These are phyloP conservation scores for Tenualosa thibaudeaui DNA, from an alignment of 2,797 vertebrate species.

Conservation along the genomic window DNA sequence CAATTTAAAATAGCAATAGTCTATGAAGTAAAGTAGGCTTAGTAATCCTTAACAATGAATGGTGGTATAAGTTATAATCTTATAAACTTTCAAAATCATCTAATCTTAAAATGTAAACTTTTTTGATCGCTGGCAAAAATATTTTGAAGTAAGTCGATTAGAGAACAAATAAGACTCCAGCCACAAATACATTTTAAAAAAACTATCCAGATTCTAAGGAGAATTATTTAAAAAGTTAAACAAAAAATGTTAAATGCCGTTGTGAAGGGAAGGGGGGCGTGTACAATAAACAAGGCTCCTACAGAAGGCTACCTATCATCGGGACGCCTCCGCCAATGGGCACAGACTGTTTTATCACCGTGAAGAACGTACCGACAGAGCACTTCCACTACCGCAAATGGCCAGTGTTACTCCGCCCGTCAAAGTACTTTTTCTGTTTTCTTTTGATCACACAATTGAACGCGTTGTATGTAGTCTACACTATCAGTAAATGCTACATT, in stretches of 20 bases:
- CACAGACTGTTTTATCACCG: background rate
- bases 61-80: too few relatives aligned
- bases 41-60: too few relatives aligned
- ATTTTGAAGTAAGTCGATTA: too few relatives aligned
- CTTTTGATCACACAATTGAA: background rate
- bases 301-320: conserved; percentile 53
- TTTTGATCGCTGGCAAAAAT: too few relatives aligned
- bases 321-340: conserved; percentile 34
- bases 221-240: background rate
- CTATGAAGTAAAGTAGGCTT: too few relatives aligned
- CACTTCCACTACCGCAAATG: conserved; percentile 49
- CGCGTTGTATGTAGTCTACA: background rate
- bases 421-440: conserved; percentile 16
- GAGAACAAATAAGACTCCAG: too few relatives aligned
- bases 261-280: background rate
- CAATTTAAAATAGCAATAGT: too few relatives aligned
- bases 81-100: too few relatives aligned
- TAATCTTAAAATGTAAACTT: too few relatives aligned
- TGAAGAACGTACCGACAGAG: background rate
- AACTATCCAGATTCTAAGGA: background rate
- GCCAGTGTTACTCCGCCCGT: conserved; percentile 68
- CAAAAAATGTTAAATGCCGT: background rate
- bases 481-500: background rate
- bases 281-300: background rate
- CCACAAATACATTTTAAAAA: too few relatives aligned